Conservation (phyloP, 1,140 invertebrate genomes). For the Papilio xuthus region DNA sequence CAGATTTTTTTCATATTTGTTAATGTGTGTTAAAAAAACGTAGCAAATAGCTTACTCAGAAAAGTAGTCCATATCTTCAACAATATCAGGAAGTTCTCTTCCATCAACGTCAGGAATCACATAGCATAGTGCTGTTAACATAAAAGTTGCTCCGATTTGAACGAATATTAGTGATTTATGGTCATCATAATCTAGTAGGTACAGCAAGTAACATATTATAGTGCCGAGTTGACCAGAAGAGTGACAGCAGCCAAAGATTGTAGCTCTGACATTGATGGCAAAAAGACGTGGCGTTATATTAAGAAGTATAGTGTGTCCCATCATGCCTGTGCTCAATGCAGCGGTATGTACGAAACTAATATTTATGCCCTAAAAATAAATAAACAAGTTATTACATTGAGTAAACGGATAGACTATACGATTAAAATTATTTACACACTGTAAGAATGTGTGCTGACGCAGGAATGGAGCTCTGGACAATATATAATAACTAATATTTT, state of each 20-base stretch:
- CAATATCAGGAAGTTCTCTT: slow-evolving; percentile 68
- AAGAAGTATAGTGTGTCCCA: slow-evolving; percentile 57
- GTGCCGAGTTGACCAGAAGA: slow-evolving; percentile 63
- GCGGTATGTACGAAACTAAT: slow-evolving; percentile 49
- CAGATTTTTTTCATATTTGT: no score
- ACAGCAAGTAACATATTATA: slow-evolving; percentile 60
- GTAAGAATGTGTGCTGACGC: no score
- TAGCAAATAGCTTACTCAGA: slow-evolving; percentile 57
- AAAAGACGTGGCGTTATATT: slow-evolving; percentile 69
- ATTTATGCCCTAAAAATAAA: slow-evolving; percentile 50
- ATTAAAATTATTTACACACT: slow-evolving; percentile 1
- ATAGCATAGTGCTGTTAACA: slow-evolving; percentile 50
- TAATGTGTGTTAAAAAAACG: neutral
- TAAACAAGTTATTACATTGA: neutral
- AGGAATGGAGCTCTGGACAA: no score
- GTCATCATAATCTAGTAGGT: slow-evolving; percentile 47
- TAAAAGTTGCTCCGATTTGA: slow-evolving; percentile 47
- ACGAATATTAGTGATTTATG: slow-evolving; percentile 48
- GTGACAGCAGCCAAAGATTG: slow-evolving; percentile 64
- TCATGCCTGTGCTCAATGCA: slow-evolving; percentile 55
- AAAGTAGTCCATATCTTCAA: slow-evolving; percentile 75
- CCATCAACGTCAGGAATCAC: slow-evolving; percentile 64
- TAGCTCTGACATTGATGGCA: slow-evolving; percentile 63
- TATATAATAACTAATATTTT: no score
- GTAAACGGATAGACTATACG: slow-evolving; percentile 21